Conservation (phyloP, 2,113 vertebrate species). For the Fukomys damarensis region DNA sequence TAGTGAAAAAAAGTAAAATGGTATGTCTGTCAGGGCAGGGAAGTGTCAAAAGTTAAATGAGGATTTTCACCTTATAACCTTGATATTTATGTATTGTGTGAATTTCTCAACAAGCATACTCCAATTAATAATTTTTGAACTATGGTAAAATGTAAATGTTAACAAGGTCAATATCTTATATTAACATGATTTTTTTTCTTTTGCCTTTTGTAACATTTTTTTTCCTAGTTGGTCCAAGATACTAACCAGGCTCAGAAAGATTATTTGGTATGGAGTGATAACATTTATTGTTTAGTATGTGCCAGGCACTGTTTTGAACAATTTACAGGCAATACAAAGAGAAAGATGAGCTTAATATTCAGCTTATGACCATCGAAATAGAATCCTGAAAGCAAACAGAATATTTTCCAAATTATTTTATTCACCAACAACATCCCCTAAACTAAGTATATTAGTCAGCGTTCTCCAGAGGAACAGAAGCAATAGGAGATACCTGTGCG, state of each 20-base stretch:
- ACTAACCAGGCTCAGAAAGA: not conserved
- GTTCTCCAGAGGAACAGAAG: not conserved
- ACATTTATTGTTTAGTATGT: not conserved
- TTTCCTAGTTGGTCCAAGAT: not conserved
- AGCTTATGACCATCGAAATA: slow-evolving; percentile 39
- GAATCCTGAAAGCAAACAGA: not conserved
- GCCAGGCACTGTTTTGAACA: not conserved
- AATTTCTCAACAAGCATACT: not conserved
- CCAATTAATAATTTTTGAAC: slow-evolving; percentile 33
- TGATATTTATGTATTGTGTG: not conserved
- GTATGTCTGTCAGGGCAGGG: not conserved
- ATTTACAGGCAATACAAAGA: not conserved
- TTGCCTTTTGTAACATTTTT: slow-evolving; percentile 13
- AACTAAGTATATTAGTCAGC: not conserved
- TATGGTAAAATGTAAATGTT: not conserved
- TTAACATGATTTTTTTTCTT: slow-evolving; percentile 28
- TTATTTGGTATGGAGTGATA: not conserved
- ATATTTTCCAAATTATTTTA: not conserved
- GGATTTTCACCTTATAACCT: not conserved
- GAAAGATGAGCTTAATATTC: slow-evolving; percentile 22
- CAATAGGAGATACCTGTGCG: not conserved
- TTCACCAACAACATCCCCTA: not conserved
- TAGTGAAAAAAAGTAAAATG: not conserved
- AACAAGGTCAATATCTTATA: not conserved
- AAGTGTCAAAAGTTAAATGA: not conserved